Evolutionary conservation across 53 echinoderm and acorn worm species (phyloP).

Genomic region (Echinometra lucunter): DNA sequence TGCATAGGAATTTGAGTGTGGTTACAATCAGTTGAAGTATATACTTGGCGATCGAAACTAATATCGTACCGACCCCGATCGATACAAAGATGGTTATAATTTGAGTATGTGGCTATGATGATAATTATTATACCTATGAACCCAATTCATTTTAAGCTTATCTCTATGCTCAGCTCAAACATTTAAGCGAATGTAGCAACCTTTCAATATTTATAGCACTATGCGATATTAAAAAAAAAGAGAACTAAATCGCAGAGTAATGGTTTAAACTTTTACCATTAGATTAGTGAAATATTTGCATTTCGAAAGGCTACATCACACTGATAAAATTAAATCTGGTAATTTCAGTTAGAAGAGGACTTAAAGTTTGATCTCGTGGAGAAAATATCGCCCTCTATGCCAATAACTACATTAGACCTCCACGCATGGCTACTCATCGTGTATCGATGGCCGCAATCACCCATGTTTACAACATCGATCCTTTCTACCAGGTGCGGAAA

Average conservation of each 20-base stretch:
- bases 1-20: slow-evolving; percentile 54
- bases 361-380: background rate
- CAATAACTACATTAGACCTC: background rate
- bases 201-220: background rate
- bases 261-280: background rate
- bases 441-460: background rate
- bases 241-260: background rate
- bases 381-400: slow-evolving; percentile 44
- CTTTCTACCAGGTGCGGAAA: background rate
- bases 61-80: background rate
- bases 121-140: background rate
- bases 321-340: slow-evolving; percentile 5
- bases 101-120: slow-evolving; percentile 50
- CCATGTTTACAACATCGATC: background rate
- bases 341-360: slow-evolving; percentile 50
- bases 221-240: background rate
- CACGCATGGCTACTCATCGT: background rate
- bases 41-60: slow-evolving; percentile 2
- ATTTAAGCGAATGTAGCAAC: slow-evolving; percentile 5
- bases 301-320: slow-evolving; percentile 40
- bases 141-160: background rate
- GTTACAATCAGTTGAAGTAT: slow-evolving; percentile 28
- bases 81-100: slow-evolving; percentile 42
- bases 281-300: background rate
- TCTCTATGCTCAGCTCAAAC: background rate